A percentile compares a stretch with the other conserved stretches of the same genome.
phyloP scores from a whole-genome alignment of 2,113 vertebrate species.

The Jaculus jaculus region DNA sequence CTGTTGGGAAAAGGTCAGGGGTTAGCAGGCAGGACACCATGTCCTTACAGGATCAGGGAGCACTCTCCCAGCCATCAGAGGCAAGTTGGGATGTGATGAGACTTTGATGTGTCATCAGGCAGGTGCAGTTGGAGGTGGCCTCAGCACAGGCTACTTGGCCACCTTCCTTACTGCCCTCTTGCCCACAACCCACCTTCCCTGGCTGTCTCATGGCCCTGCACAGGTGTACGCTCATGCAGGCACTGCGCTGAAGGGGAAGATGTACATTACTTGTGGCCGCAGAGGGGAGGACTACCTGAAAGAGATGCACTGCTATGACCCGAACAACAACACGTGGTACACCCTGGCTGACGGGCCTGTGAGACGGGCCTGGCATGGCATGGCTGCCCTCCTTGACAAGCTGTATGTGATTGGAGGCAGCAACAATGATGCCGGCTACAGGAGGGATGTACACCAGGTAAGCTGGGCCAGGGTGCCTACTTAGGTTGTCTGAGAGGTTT shows the following conservation, averaged over 20 bases:
- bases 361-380: slow-evolving; percentile 95
- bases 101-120: background rate
- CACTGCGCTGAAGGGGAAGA: slow-evolving; percentile 90
- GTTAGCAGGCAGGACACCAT: background rate
- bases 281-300: slow-evolving; percentile 91
- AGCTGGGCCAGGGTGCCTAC: slow-evolving; percentile 18
- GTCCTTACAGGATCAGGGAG: background rate
- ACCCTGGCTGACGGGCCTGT: slow-evolving; percentile 89
- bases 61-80: background rate
- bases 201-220: background rate
- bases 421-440: slow-evolving; percentile 91
- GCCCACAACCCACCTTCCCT: background rate
- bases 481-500: background rate
- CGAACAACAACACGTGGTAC: slow-evolving; percentile 87
- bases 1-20: background rate
- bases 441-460: slow-evolving; percentile 95
- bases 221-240: slow-evolving; percentile 97
- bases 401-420: slow-evolving; percentile 96
- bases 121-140: background rate
- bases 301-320: slow-evolving; percentile 94
- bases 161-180: background rate
- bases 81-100: background rate
- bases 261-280: slow-evolving; percentile 94
- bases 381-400: slow-evolving; percentile 89
- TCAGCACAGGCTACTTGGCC: background rate